phyloP scores from a whole-genome alignment of 2,113 vertebrate species.

The Aphelocoma coerulescens region DNA sequence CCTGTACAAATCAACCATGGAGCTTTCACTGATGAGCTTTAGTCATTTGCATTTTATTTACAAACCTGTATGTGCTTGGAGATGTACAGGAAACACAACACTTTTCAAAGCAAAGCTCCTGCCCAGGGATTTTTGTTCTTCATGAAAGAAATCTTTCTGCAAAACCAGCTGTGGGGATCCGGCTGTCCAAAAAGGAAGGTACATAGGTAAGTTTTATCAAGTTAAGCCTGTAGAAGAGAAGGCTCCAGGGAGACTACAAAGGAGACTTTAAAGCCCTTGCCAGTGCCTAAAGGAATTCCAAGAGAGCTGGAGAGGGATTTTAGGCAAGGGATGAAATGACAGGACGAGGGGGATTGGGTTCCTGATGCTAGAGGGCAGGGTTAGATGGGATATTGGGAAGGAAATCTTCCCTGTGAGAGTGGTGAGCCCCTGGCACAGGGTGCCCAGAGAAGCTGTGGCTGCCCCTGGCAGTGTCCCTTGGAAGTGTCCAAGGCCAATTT shows the following conservation, averaged over 20 bases:
- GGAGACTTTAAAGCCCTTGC: background rate
- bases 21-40: background rate
- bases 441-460: background rate
- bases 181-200: background rate
- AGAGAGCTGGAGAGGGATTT: background rate
- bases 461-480: background rate
- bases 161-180: background rate
- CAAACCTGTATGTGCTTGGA: background rate
- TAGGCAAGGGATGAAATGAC: background rate
- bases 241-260: background rate
- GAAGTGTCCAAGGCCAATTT: rapidly evolving
- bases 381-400: rapidly evolving
- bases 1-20: background rate
- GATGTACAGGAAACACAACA: background rate
- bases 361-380: background rate
- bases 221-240: background rate
- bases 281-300: background rate
- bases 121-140: background rate
- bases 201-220: background rate
- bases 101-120: background rate
- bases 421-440: background rate
- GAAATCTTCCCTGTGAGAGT: background rate
- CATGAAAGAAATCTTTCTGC: background rate
- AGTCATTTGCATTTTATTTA: background rate
- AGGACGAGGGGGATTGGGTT: background rate